Conservation (phyloP, 2,113 vertebrate genomes). For the Lycocorax pyrrhopterus region DNA sequence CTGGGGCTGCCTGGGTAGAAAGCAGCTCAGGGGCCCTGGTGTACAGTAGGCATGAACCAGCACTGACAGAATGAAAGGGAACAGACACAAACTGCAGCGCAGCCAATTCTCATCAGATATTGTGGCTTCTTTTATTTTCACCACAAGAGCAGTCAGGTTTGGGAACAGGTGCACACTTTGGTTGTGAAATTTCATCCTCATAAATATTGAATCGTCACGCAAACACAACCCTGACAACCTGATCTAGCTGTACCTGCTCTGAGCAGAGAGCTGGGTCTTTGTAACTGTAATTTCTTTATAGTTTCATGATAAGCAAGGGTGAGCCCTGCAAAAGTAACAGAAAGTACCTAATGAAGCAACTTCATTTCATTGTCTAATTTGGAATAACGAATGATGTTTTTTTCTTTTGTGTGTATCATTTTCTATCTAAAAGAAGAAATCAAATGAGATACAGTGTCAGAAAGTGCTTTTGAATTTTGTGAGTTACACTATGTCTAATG, state of each 20-base stretch:
- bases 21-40: not conserved
- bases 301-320: not conserved
- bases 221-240: not conserved
- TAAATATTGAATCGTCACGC: not conserved
- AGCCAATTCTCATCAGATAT: not conserved
- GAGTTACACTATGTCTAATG: not conserved
- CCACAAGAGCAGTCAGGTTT: not conserved
- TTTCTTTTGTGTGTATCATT: fast-evolving
- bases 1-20: not conserved
- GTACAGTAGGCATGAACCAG: not conserved
- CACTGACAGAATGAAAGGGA: not conserved
- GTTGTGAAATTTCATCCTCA: not conserved
- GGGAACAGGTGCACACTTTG: not conserved
- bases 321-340: not conserved
- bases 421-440: not conserved
- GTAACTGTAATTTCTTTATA: not conserved
- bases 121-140: not conserved
- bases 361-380: not conserved
- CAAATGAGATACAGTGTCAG: not conserved
- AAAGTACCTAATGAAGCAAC: not conserved
- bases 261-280: not conserved
- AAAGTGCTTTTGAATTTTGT: not conserved
- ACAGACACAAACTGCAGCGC: not conserved
- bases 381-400: not conserved
- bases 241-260: not conserved